These are phyloP conservation scores for Euzophera pinguis DNA, from an alignment of 2,888 invertebrate species.

Conservation along the genomic window DNA sequence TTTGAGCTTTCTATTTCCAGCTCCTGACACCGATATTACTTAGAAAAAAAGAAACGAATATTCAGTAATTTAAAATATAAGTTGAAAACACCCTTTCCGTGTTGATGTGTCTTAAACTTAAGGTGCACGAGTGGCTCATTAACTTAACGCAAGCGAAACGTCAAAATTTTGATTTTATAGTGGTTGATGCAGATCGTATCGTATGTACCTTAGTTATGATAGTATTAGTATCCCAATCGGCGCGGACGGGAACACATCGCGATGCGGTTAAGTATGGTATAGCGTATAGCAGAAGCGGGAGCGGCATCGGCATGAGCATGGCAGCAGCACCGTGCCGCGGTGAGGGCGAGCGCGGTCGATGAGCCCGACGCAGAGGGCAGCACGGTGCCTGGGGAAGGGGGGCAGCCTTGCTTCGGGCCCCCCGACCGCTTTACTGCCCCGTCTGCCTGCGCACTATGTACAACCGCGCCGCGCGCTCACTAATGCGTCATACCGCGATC, in stretches of 20 bases:
- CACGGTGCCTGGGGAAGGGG: constrained; percentile 59
- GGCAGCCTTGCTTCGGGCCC: constrained; percentile 41
- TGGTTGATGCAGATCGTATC: constrained; percentile 21
- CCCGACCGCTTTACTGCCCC: constrained; percentile 50
- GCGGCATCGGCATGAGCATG: constrained; percentile 50
- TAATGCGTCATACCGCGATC: constrained; percentile 74
- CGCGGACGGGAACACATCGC: constrained; percentile 41
- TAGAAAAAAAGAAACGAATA: no score
- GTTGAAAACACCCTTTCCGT: no score
- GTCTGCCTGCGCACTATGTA: constrained; percentile 64
- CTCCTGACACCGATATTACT: no score
- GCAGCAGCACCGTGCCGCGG: constrained; percentile 46
- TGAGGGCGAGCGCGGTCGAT: constrained; percentile 75
- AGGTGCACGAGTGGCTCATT: no score
- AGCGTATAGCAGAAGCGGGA: no score
- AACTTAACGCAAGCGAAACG: no score
- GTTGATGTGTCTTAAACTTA: no score
- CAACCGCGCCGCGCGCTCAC: constrained; percentile 74
- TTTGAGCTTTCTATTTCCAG: no score
- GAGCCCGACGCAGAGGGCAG: constrained; percentile 76
- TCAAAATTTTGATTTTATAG: no score
- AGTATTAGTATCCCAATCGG: constrained; percentile 24
- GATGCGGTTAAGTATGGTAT: constrained; percentile 47
- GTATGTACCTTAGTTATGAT: constrained; percentile 14
- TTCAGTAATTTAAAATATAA: no score